Evolutionary conservation across 2,113 vertebrate genomes (phyloP), one percentile per base, ranked within the genome.

Genomic region (Halichoeres trimaculatus): DNA sequence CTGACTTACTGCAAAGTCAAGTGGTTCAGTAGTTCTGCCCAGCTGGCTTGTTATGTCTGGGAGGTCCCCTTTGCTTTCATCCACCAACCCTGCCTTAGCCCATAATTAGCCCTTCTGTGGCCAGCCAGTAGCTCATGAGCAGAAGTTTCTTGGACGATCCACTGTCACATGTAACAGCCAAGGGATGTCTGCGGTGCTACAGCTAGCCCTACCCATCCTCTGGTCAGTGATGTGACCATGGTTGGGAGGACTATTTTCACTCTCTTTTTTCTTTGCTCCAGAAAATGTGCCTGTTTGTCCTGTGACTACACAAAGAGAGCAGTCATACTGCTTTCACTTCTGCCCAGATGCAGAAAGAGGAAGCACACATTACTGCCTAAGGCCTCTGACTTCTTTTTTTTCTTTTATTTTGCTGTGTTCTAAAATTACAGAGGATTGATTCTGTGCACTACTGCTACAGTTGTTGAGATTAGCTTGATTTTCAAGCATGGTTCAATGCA

Each of bases 311-410:
- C 77, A 90, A 82, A 86, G 84, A 80, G 59, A 67, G 63, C 76
- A 78, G 83, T 85, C 76, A 66, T 71, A 36, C 74, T 76, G 64
- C 87, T 93, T 94, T 95, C 92, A 90, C 92, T 94, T 94, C 93
- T 93, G 80, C 89, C 40, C 71, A 72, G 52, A 83, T 52, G 48
- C 40, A 80, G 51, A 89, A 93, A 90, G 68, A 76, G 85, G 91
- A 92, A 93, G 86, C n/a, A 14, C 24, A 50, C 55, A 51, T 76
- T 81, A 74, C 64, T 22, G 70, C 58, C 40, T 17, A 30, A 52
- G 50, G 34, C n/a, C 16, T 48, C 12, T 10, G 20, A 17, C 55
- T 64, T 78, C 6, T 30, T 30, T 4, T 30, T 38, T 61, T 35
- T 55, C n/a, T 10, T 38, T 14, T 20, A 54, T 48, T 64, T 23